Base-by-base conservation (phyloP, 2,113 vertebrate genomes). In the Mixornis gularis region DNA sequence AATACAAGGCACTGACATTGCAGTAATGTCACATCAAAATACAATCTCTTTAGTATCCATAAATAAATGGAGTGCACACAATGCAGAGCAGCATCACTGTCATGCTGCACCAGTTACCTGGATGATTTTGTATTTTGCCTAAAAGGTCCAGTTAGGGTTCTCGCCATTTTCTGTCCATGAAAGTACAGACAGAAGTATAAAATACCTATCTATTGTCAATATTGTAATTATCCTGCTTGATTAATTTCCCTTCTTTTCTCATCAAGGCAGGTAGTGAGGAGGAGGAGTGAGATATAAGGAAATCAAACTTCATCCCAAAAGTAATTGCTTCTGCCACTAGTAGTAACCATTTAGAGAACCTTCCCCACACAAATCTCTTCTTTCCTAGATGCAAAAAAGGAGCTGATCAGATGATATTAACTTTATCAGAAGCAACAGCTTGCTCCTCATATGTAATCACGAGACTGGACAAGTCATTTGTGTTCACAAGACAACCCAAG, bases 11-110 rank as follows among this genome's bases (percentile, higher is more conserved):
- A 85, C 53, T 69, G 78, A 76, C 77, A 73, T 29, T 84, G 68
- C 65, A 38, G 40, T 77, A 89, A 65, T 30, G 27, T 79, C 93
- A 95, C 66, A 92, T 65, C 51, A 94, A 85, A 95, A 94, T 17
- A 58, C 64, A 80, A 70, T 36, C 84, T 92, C 80, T 72, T 81
- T 82, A 94, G 34, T 51, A 58, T 19, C 66, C 72, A 43, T 62
- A 72, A 87, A 66, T 22, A 40, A 63, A 46, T 3, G 2, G 10
- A 90, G 27, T 32, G n/a, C 38, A 63, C 0, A 14, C 46, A 41
- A 29, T 14, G 34, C 40, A 82, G 40, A 90, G 40, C 68, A 56
- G 48, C 36, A 44, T 24, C 71, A 70, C 46, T 55, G 76, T 7
- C 36, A 53, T 10, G 9, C 70, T n/a, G 53, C 41, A 82, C 8